Percentiles rank a stretch among this genome's conserved stretches.
phyloP scores from a whole-genome alignment of 2,797 vertebrate species.

The Macropodus opercularis region DNA sequence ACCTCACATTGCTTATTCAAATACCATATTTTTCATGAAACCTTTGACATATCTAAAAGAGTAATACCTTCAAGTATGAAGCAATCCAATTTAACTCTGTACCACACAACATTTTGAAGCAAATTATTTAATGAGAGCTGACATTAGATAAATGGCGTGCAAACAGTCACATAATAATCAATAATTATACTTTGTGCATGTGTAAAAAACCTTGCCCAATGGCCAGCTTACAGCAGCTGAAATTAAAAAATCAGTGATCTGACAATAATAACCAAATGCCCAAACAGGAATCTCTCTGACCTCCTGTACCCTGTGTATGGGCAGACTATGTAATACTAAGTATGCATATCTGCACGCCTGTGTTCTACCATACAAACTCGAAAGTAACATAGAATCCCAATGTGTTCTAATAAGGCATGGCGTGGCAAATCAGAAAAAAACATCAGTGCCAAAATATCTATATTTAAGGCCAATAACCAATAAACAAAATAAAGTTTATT shows the following conservation, averaged over 20 bases:
- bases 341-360: constrained; percentile 55
- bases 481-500: constrained; percentile 41
- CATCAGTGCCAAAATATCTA: constrained; percentile 45
- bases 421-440: constrained; percentile 64
- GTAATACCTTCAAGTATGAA: constrained; percentile 66
- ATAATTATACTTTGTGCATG: constrained; percentile 69
- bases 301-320: constrained; percentile 22
- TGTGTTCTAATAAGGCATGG: constrained; percentile 79
- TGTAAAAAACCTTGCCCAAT: constrained; percentile 56
- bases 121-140: constrained; percentile 68
- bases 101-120: constrained; percentile 67
- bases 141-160: constrained; percentile 68
- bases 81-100: constrained; percentile 58
- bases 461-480: constrained; percentile 71
- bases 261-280: constrained; percentile 62
- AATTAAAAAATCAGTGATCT: constrained; percentile 63
- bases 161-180: constrained; percentile 62
- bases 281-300: constrained; percentile 31
- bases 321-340: constrained; percentile 1
- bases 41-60: constrained; percentile 72
- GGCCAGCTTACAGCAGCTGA: constrained; percentile 26
- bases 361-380: constrained; percentile 61
- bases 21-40: constrained; percentile 67
- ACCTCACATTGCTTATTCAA: too few relatives aligned
- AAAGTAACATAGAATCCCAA: constrained; percentile 65